Evolutionary conservation across 2,888 invertebrate genomes (phyloP).

Genomic region (Aspidiotus rigidus): DNA sequence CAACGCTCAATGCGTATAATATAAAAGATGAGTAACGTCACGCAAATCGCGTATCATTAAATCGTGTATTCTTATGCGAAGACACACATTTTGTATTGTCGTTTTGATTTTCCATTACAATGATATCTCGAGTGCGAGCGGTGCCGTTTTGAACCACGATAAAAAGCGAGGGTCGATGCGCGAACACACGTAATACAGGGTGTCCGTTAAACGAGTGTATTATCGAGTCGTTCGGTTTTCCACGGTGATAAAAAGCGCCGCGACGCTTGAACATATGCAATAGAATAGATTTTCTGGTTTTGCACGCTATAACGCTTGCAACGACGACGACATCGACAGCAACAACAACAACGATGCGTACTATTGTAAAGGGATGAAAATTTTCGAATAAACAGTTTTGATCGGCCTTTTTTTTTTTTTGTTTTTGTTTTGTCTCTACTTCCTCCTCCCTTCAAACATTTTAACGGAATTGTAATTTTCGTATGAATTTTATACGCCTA

Average conservation of each 20-base stretch:
- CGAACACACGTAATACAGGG: background rate
- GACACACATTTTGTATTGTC: constrained; percentile 9
- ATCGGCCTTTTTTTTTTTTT: too few relatives aligned
- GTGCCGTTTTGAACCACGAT: background rate
- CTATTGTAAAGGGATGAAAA: too few relatives aligned
- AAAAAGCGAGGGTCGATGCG: background rate
- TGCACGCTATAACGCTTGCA: background rate
- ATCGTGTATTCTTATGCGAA: constrained; percentile 25
- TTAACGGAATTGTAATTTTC: too few relatives aligned
- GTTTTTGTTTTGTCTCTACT: too few relatives aligned
- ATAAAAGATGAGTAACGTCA: constrained; percentile 10
- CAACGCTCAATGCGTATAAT: background rate
- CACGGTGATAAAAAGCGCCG: background rate
- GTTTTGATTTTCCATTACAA: constrained; percentile 4
- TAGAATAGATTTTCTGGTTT: background rate
- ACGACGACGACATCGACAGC: too few relatives aligned
- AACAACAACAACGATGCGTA: too few relatives aligned
- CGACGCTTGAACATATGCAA: background rate
- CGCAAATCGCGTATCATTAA: constrained; percentile 28
- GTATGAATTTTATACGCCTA: too few relatives aligned
- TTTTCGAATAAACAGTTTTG: too few relatives aligned
- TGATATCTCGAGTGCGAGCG: constrained; percentile 2
- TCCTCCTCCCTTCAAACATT: too few relatives aligned
- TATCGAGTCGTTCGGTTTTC: constrained; percentile 2
- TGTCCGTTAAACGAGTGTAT: constrained; percentile 1